Percentiles rank a stretch among this genome's conserved stretches.
phyloP scores from a whole-genome alignment of 1,140 invertebrate genomes.

The Vollenhovia emeryi region DNA sequence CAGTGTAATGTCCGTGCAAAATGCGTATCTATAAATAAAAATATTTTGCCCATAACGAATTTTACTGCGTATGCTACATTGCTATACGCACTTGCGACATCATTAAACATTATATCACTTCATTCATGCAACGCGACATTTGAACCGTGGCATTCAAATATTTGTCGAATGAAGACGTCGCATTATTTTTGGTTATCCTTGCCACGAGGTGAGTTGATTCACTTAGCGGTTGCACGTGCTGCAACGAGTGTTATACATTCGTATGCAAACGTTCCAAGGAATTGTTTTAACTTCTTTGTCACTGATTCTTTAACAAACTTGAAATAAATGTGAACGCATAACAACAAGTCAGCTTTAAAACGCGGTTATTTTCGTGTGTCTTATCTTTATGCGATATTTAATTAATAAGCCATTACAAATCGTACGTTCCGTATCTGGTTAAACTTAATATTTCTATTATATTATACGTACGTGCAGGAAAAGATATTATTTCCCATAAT shows the following conservation, averaged over 20 bases:
- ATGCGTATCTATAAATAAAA: background rate
- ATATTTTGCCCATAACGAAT: background rate
- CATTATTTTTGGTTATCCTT: background rate
- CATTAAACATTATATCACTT: slow-evolving; percentile 18
- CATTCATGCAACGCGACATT: background rate
- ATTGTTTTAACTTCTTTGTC: background rate
- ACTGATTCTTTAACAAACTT: background rate
- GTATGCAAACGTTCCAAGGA: slow-evolving; percentile 9
- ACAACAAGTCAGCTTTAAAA: too few species aligned
- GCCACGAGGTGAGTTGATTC: background rate
- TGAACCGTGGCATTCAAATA: slow-evolving; percentile 12
- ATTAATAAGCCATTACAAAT: too few species aligned
- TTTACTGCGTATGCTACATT: background rate
- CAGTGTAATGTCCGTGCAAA: background rate
- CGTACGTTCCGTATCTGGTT: too few species aligned
- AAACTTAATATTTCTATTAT: too few species aligned
- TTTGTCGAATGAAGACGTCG: slow-evolving; percentile 6
- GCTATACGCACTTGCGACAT: background rate
- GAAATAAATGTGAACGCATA: too few species aligned
- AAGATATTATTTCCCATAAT: background rate
- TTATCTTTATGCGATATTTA: too few species aligned
- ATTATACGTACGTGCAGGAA: background rate
- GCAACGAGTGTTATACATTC: slow-evolving; percentile 1
- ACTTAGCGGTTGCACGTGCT: background rate
- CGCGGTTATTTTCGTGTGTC: too few species aligned